Evolutionary conservation across 2,888 invertebrate species (phyloP).

Genomic region (Abrostola triplasia): DNA sequence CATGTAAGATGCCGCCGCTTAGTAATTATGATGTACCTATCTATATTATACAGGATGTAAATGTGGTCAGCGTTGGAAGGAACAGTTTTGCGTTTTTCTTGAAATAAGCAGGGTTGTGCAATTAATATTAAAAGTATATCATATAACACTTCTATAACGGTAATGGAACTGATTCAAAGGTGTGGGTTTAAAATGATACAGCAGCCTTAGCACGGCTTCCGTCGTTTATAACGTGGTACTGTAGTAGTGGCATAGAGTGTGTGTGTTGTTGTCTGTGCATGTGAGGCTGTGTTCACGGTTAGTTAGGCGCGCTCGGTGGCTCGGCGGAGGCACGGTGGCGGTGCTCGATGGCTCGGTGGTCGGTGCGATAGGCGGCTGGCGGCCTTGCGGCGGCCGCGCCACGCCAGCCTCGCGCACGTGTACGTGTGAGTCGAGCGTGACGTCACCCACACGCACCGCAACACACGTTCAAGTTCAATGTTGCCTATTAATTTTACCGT

Average conservation of each 20-base stretch:
- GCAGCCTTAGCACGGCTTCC: slow-evolving; percentile 6
- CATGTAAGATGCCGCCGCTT: neutral
- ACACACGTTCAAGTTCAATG: slow-evolving; percentile 86
- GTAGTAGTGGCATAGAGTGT: slow-evolving; percentile 11
- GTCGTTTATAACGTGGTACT: slow-evolving; percentile 7
- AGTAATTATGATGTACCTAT: neutral
- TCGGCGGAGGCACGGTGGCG: slow-evolving; percentile 55
- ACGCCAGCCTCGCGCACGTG: slow-evolving; percentile 65
- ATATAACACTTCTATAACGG: no score
- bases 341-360: slow-evolving; percentile 66
- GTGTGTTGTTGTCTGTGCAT: slow-evolving; percentile 33
- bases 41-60: no score
- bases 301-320: slow-evolving; percentile 51
- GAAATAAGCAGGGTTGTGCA: no score
- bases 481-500: slow-evolving; percentile 80
- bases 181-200: slow-evolving; percentile 18
- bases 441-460: slow-evolving; percentile 79
- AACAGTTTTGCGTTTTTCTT: no score
- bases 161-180: slow-evolving; percentile 12
- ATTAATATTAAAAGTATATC: no score
- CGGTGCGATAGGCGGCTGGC: slow-evolving; percentile 69
- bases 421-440: slow-evolving; percentile 63
- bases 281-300: slow-evolving; percentile 61
- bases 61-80: no score
- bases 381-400: slow-evolving; percentile 67